phyloP scores from a whole-genome alignment of 1,140 invertebrate genomes.

The Campoletis sonorensis region DNA sequence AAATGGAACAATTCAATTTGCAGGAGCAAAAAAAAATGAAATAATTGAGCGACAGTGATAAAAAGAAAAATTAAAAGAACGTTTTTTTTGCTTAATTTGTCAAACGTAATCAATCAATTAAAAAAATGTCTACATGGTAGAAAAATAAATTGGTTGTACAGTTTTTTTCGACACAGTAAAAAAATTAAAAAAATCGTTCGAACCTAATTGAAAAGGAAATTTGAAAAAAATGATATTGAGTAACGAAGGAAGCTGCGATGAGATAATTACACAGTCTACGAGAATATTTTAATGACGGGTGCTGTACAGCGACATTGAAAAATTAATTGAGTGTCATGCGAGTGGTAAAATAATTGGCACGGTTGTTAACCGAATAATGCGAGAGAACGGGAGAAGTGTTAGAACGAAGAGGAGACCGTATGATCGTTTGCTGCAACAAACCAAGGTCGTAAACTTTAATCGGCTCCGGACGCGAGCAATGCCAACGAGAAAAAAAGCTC shows the following conservation, averaged over 20 bases:
- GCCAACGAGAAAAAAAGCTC: constrained; percentile 4
- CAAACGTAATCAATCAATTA: background rate
- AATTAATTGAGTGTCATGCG: constrained; percentile 3
- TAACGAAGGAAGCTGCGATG: background rate
- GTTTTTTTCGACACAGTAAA: background rate
- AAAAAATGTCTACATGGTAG: background rate
- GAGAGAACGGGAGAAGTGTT: background rate
- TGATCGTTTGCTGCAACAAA: constrained; percentile 6
- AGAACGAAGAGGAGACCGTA: background rate
- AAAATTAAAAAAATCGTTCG: background rate
- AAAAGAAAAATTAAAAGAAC: no score
- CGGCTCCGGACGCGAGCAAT: background rate
- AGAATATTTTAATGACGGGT: constrained; percentile 7
- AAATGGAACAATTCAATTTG: no score
- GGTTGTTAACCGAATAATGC: background rate
- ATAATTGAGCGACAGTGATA: no score
- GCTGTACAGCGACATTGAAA: background rate
- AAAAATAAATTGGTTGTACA: background rate
- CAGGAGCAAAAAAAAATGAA: no score
- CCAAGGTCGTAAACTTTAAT: constrained; percentile 17
- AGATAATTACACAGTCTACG: background rate
- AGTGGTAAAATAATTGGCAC: constrained; percentile 5
- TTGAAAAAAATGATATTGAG: background rate
- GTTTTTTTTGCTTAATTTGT: no score
- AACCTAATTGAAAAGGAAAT: background rate